Conservation (phyloP, 2,797 vertebrate species). For the Myiotriccus ornatus region DNA sequence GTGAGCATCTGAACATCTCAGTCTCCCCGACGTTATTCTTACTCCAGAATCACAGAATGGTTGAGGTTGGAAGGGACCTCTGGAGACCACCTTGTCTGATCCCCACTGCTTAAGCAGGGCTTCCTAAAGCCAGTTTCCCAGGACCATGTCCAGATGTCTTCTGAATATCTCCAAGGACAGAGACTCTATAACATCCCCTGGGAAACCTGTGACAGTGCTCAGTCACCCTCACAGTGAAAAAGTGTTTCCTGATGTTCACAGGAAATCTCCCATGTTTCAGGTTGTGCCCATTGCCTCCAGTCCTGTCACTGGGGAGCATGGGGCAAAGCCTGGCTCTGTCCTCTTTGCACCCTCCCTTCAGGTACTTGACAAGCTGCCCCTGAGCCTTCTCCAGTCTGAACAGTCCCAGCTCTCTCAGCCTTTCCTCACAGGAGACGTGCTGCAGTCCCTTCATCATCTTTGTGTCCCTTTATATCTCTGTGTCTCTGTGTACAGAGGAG, state of each 20-base stretch:
- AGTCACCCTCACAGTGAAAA: neutral
- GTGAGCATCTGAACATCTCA: neutral
- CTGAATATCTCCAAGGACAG: neutral
- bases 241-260: neutral
- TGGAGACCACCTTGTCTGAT: neutral
- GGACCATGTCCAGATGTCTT: neutral
- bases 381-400: neutral
- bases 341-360: neutral
- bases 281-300: neutral
- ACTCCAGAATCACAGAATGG: neutral
- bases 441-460: neutral
- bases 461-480: accelerated
- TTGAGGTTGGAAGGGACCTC: neutral
- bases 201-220: neutral
- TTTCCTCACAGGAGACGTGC: neutral
- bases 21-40: neutral
- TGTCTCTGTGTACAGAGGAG: neutral
- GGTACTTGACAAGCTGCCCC: neutral
- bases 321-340: neutral
- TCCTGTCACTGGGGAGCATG: neutral
- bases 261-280: neutral
- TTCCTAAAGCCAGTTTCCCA: neutral
- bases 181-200: neutral
- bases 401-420: neutral
- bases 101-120: neutral